Evolutionary conservation across 2,113 vertebrate genomes (phyloP), one percentile per base, ranked within the genome.

Genomic region (Caretta caretta): DNA sequence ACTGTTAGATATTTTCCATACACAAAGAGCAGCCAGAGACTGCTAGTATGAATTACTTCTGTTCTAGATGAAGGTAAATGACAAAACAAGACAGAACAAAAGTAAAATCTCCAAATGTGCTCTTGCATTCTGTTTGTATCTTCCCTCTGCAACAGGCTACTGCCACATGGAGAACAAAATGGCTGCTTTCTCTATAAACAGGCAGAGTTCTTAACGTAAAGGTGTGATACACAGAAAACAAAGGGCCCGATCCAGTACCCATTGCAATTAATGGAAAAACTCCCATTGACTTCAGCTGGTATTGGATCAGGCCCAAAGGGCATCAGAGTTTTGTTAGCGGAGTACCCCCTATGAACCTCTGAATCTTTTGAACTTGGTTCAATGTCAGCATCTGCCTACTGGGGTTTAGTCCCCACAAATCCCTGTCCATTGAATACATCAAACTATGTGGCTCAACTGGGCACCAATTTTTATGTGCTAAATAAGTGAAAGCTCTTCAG

Each of bases 1-100:
- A 48, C 92, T 91, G 54, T 84, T 94, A 87, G 92, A 86, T 88
- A 86, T 95, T 97, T 97, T 95, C 96, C 93, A 89, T 93, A 62
- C 42, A 93, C 84, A 90, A 94, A 90, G 16, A 90, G 83, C 90
- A 95, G 94, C 92, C 89, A 62, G 90, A 95, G 35, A 53, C 83
- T 93, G 92, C 87, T 87, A 95, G 91, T 84, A 91, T 93, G 59
- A n/a, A 94, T 94, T 80, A 83, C 84, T 94, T 91, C 83, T 96
- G 75, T 31, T 95, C 92, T 94, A 83, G 53, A 93, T 90, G 84
- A 27, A 83, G 31, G n/a, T 42, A 72, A 81, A 59, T 12, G 38
- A 13, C 24, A 57, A 83, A 89, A 83, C 22, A 82, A 87, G 78
- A 83, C 48, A 75, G 31, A 92, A 31, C 48, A 57, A 86, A 88